Evolutionary conservation across 2,113 vertebrate species (phyloP).

Genomic region (Desmodus rotundus): DNA sequence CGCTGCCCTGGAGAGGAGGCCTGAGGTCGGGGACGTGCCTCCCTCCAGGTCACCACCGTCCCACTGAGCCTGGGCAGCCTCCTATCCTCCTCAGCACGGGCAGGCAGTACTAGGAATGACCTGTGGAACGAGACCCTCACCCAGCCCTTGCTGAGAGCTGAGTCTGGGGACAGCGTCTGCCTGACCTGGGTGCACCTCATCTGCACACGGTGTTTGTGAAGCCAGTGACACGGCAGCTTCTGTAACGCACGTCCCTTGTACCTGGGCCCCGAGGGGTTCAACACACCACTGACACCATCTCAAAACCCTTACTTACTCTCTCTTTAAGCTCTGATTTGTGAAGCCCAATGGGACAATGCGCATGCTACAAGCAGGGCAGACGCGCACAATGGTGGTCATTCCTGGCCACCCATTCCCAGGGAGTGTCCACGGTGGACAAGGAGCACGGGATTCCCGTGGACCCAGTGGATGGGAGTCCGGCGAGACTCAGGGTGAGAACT

Average conservation of each 20-base stretch:
- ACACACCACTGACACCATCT: not conserved
- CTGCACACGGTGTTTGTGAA: not conserved
- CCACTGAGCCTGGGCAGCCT: not conserved
- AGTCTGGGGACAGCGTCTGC: not conserved
- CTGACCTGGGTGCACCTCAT: not conserved
- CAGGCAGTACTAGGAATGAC: not conserved
- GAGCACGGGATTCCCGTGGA: not conserved
- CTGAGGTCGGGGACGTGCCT: not conserved
- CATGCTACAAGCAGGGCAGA: not conserved
- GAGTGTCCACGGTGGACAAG: not conserved
- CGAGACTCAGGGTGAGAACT: not conserved
- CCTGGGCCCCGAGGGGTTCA: not conserved
- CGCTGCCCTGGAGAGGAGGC: not conserved
- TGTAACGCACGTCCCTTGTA: not conserved
- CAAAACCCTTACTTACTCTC: not conserved
- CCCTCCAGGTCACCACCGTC: no score
- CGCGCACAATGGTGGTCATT: not conserved
- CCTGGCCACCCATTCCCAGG: not conserved
- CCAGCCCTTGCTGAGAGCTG: not conserved
- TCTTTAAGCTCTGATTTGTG: not conserved
- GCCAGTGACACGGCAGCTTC: not conserved
- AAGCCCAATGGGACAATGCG: not conserved
- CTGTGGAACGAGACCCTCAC: rapidly evolving
- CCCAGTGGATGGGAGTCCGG: no score
- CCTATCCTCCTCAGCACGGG: not conserved